Base-by-base conservation (phyloP, 2,888 invertebrate genomes). In the Chrysolina haemoptera region DNA sequence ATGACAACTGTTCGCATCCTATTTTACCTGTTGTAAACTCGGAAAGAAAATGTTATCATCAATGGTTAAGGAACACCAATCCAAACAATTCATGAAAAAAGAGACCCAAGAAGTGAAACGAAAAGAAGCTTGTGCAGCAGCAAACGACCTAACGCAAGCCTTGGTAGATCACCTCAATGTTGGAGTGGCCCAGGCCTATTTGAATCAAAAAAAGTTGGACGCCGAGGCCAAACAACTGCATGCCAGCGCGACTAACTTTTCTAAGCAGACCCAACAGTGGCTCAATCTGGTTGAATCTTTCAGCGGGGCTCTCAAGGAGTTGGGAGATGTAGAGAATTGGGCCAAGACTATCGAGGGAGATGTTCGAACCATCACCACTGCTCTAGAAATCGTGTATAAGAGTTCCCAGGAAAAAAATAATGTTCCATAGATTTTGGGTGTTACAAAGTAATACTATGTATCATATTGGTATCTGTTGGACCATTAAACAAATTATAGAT, bases 241-340 rank as follows among this genome's bases (percentile, higher is more conserved):
- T 84, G 93, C 94, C 76, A 98, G 98, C 84, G 97, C 98, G 8
- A 93, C 95, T 6, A 96, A 96, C 86, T 98, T 99, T 89, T 94
- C 97, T 0, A 98, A 98, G 88, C 98, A 99, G 88, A 98, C 98
- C 0, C 95, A 96, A 79, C 98, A 98, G 83, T 99, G 99, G 99
- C 89, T 98, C n/a, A 94, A 94, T 77, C 90, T 99, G 67, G 95
- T 96, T 0, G 96, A 96, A 86, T 94, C 93, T 76, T 96, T 96
- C 84, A 96, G 95, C 82, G 93, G 95, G 84, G 94, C 96, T 0
- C 89, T 97, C 1, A 96, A 98, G 91, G 99, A 99, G 90, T 93
- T 99, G 70, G 99, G 99, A 0, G 99, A 99, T 90, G 98, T 98
- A 0, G 98, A 99, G 87, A 99, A 98, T 87, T 99, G 99, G 99